phyloP scores from a whole-genome alignment of 2,113 vertebrate species.

The Nasalis larvatus region DNA sequence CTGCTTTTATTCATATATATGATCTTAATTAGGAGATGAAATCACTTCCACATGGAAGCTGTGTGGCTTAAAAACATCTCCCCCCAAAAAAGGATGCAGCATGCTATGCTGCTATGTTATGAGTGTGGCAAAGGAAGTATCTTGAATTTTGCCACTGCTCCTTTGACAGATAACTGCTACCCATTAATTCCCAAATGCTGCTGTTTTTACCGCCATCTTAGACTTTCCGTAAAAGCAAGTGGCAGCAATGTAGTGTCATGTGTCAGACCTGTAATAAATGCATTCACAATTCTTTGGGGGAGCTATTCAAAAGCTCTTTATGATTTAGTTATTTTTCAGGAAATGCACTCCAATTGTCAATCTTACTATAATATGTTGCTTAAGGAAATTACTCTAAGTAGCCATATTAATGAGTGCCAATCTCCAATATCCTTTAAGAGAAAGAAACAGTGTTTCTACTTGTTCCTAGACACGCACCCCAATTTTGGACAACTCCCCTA shows the following conservation, averaged over 20 bases:
- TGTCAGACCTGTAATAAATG: constrained; percentile 49
- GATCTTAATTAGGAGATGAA: constrained; percentile 82
- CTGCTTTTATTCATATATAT: constrained; percentile 79
- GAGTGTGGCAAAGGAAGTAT: background rate
- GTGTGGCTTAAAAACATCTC: constrained; percentile 43
- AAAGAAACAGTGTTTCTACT: background rate
- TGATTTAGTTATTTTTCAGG: constrained; percentile 44
- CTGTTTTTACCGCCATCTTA: constrained; percentile 31
- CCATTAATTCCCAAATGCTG: constrained; percentile 16
- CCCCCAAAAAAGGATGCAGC: background rate
- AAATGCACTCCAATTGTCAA: background rate
- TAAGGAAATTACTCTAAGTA: constrained; percentile 49
- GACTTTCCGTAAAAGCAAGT: constrained; percentile 42
- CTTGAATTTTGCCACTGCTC: background rate
- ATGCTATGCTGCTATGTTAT: background rate
- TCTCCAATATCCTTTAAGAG: background rate
- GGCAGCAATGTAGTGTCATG: constrained; percentile 37
- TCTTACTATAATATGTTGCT: constrained; percentile 41
- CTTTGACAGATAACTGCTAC: constrained; percentile 35
- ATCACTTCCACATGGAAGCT: constrained; percentile 76
- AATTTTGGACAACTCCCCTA: background rate
- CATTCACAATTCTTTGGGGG: constrained; percentile 54
- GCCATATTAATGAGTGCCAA: background rate
- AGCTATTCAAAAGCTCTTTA: constrained; percentile 51
- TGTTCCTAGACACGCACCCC: background rate